Base-by-base conservation (phyloP, 2,113 vertebrate genomes). In the Polypterus bichir region DNA sequence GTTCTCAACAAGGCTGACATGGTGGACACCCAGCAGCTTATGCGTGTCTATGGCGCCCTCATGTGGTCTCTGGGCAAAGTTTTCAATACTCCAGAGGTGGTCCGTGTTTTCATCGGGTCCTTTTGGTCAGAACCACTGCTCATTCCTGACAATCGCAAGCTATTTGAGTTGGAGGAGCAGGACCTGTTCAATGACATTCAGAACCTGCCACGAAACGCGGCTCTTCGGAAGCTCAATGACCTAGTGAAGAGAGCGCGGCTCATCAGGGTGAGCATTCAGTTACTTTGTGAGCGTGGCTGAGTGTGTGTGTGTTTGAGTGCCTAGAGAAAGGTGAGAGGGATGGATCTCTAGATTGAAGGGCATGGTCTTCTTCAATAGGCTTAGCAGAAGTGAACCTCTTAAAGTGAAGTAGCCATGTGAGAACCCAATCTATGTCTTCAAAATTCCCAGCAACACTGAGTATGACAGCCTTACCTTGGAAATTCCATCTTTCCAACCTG, bases 51-150 rank as follows among this genome's bases (percentile, higher is more conserved):
- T 5, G 93, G 93, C 0, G 93, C 93, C 0, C 82, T 97, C 66
- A 94, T 97, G 93, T 97, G 93, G 93, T 90, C 92, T 2, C 78
- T 97, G 71, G 92, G 93, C 27, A 94, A 94, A 69, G 92, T 91
- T 62, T 91, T 97, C 66, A 80, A 86, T 67, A 92, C 91, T 1
- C 93, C 93, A 0, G 93, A 97, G 78, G 93, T 97, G 27, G 81
- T 97, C 68, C 83, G 93, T 0, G 93, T 96, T 74, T 97, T 92
- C 79, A 94, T 97, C 0, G 93, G 92, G 3, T 96, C 92, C 69
- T 97, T 97, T 84, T 96, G 92, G 93, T 79, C 91, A 1, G 86
- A 97, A 70, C 93, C 93, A 0, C 87, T 96, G 44, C 80, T 94
- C 65, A 86, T 92, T 3, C 46, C 89, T 0, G 89, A 92, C 68